A percentile compares a stretch with the other conserved stretches of the same genome.
Conservation (phyloP, 37 sponge, comb jelly and placozoan species). For the Haliclona indistincta region DNA sequence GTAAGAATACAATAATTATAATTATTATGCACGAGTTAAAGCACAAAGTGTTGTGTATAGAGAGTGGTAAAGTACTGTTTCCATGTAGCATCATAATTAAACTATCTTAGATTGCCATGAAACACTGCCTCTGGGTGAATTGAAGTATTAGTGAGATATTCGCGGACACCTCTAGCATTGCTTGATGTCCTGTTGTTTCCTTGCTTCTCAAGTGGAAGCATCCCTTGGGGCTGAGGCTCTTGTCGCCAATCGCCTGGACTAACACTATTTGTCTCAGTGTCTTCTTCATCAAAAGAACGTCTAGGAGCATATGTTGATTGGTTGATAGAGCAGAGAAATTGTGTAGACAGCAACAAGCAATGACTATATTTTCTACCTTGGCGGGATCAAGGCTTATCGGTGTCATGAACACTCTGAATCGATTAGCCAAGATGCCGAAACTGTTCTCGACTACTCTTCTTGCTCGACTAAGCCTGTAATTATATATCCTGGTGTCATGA, state of each 20-base stretch:
- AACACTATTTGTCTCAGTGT: neutral
- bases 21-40: neutral
- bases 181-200: neutral
- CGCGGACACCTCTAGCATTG: neutral
- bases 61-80: neutral
- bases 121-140: neutral
- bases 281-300: neutral
- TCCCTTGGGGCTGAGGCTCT: neutral
- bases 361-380: conserved; percentile 12
- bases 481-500: conserved; percentile 20
- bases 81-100: neutral
- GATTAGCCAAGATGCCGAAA: conserved; percentile 49
- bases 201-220: neutral
- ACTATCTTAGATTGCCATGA: neutral
- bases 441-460: conserved; percentile 50
- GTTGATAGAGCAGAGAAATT: neutral
- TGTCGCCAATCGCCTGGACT: neutral
- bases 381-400: neutral
- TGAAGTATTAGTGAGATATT: neutral
- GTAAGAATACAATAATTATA: neutral
- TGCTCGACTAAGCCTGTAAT: conserved; percentile 54
- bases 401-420: conserved; percentile 29
- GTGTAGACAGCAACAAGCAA: conserved; percentile 9
- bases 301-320: neutral
- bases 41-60: neutral